Evolutionary conservation across 2,888 invertebrate genomes (phyloP), one percentile per base, ranked within the genome.

Genomic region (Sphaerophoria rueppellii): DNA sequence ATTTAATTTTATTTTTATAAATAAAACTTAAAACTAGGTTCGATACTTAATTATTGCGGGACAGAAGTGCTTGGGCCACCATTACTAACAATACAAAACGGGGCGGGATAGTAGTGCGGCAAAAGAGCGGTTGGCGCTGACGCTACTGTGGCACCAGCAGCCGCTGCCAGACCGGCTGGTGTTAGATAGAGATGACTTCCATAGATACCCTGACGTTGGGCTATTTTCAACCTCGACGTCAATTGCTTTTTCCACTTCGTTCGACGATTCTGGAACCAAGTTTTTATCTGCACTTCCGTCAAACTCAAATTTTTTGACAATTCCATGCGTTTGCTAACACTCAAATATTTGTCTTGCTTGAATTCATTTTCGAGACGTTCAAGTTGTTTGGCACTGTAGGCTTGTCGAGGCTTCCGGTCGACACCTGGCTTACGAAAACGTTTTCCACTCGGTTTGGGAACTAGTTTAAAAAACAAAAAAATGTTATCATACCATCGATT

Each of bases 191-290:
- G 67, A 54, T 87, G 88, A 60, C 87, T 87, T 37, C 88, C 94
- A 88, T 96, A 95, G 37, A 96, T 89, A 0, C 96, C 96, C 89
- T 97, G 97, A 2, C 97, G 93, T 89, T 97, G 98, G 0, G 97
- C 97, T 91, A 98, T 96, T 91, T 98, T 97, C 86, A 98, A 92
- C 4, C 97, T 93, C 0, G 97, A 96, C 0, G 98, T 98, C 89
- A 99, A 92, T 90, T 99, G 98, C 89, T 99, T 99, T 92, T 99
- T 98, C 98, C 98, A 98, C 91, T 99, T 98, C 0, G 98, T 99
- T 83, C 98, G 93, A 77, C 98, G 93, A 90, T 98, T 98, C 92
- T 98, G 98, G 90, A 98, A 98, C 98, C 98, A 98, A 0, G 98
- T 98, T 91, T 98, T 98, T 87, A 98, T 98, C 92, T 98, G 98